Base-by-base conservation (phyloP, 2,888 invertebrate species). In the Sussaba pulchella region DNA sequence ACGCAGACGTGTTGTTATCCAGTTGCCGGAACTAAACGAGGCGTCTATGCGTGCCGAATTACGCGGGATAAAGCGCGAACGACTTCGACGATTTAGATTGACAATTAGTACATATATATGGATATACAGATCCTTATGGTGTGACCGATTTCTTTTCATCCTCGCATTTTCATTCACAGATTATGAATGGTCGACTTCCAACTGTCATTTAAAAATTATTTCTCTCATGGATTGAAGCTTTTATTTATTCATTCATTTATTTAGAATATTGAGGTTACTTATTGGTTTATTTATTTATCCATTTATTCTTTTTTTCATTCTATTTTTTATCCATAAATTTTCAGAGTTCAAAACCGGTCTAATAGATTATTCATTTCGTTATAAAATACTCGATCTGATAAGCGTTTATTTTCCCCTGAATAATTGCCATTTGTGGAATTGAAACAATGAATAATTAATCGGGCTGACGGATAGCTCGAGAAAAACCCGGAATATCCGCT, bases 1-100 rank as follows among this genome's bases (percentile, higher is more conserved):
- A 14, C 31, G 4, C 39, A 12, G 47, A 45, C 31, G 31, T 67
- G 43, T 54, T 61, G 64, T 73, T 59, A 61, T 63, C 47, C 59
- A 67, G 72, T 63, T 50, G 63, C 76, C 81, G 81, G 81, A 80
- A 76, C 76, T 67, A 63, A 76, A 76, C 72, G 72, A 59, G 63
- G 47, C 54, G 54, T 24, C 63, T 54, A 36, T 67, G 66, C 17
- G 76, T 63, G 45, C 47, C 59, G 47, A 76, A 76, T 72, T 76
- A 76, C 52, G 66, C 72, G 80, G 71, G 72, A 80, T 80, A 76
- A 80, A 76, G 54, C 75, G 67, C 19, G 31, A 63, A 61, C 47
- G 47, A 72, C 76, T 26, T 71, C 75, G 52, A 36, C 67, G 69
- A 54, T 73, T 63, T 73, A 77, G 69, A 47, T 77, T 69, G 64